Conservation (phyloP, 1,140 invertebrate genomes). For the Drosophila ambigua region DNA sequence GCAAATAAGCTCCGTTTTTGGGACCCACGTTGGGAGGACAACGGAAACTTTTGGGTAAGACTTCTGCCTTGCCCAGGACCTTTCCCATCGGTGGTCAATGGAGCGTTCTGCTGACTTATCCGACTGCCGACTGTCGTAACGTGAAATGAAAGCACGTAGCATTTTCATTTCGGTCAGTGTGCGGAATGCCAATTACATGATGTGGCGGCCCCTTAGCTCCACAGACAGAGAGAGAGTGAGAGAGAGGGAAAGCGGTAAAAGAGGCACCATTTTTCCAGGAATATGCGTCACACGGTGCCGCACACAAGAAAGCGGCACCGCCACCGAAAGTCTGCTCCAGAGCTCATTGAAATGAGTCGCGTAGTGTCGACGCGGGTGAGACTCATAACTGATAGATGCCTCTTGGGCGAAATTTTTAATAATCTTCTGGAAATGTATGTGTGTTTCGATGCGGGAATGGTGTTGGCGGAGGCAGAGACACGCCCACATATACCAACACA, state of each 20-base stretch:
- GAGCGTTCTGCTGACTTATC: slow-evolving; percentile 71
- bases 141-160: slow-evolving; percentile 81
- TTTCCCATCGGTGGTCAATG: slow-evolving; percentile 67
- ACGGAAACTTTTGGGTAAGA: too few relatives aligned
- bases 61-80: neutral
- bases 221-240: neutral
- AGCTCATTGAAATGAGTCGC: slow-evolving; percentile 75
- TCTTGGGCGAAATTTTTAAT: slow-evolving; percentile 74
- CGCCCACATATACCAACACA: neutral
- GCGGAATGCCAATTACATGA: slow-evolving; percentile 81
- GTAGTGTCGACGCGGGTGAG: slow-evolving; percentile 45
- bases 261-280: slow-evolving; percentile 5
- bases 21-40: neutral
- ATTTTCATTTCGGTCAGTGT: slow-evolving; percentile 81
- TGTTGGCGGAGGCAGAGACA: neutral
- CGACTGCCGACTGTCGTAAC: slow-evolving; percentile 59
- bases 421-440: slow-evolving; percentile 48
- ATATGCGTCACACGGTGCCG: slow-evolving; percentile 4
- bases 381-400: slow-evolving; percentile 74
- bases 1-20: slow-evolving; percentile 63
- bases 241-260: slow-evolving; percentile 1
- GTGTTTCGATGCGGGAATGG: neutral
- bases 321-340: slow-evolving; percentile 20
- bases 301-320: neutral
- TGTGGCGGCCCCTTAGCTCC: slow-evolving; percentile 47